These are phyloP conservation scores for Tubulanus polymorphus DNA, from an alignment of 2,888 invertebrate species.

Conservation along the genomic window DNA sequence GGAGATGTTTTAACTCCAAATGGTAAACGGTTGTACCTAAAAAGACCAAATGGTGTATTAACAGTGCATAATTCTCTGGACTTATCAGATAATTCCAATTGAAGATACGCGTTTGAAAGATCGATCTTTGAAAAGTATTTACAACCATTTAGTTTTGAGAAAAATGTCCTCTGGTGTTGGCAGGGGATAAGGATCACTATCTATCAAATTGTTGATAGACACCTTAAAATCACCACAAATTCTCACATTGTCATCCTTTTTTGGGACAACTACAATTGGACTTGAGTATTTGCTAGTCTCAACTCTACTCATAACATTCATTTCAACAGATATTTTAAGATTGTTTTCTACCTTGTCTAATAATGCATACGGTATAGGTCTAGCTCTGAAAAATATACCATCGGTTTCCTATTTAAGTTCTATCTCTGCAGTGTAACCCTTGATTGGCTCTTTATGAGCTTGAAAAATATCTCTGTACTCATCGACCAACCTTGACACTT, in stretches of 20 bases:
- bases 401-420: background rate
- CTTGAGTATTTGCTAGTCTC: constrained; percentile 9
- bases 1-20: constrained; percentile 11
- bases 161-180: constrained; percentile 11
- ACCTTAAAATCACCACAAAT: constrained; percentile 18
- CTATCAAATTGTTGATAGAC: constrained; percentile 6
- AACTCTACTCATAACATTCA: background rate
- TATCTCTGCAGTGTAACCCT: background rate
- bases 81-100: constrained; percentile 12
- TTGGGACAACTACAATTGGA: constrained; percentile 13
- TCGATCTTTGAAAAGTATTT: constrained; percentile 11
- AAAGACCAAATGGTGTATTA: constrained; percentile 12
- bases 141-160: constrained; percentile 5
- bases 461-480: background rate
- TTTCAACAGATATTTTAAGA: constrained; percentile 14
- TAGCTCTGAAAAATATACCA: constrained; percentile 2
- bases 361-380: constrained; percentile 4
- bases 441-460: background rate
- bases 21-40: constrained; percentile 2
- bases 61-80: constrained; percentile 6
- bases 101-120: constrained; percentile 9
- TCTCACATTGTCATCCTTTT: constrained; percentile 1
- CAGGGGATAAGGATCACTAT: constrained; percentile 7
- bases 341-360: background rate
- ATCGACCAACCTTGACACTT: background rate